These are phyloP conservation scores for Jacana jacana DNA, from an alignment of 2,113 vertebrate species.

Conservation along the genomic window DNA sequence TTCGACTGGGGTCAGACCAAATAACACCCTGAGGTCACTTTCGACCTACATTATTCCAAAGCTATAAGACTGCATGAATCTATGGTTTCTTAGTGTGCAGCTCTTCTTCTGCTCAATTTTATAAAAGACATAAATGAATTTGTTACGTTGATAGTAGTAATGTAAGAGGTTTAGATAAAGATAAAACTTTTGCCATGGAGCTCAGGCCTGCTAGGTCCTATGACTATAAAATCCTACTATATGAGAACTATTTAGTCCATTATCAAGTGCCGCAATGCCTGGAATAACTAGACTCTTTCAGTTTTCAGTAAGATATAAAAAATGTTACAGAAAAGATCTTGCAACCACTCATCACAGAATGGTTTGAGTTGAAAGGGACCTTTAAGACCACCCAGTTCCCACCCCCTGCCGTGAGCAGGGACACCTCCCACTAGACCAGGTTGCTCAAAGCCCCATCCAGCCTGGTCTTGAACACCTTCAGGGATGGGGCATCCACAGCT, in stretches of 20 bases:
- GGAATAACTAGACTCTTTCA: not conserved
- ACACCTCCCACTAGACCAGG: too few relatives aligned
- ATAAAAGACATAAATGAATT: not conserved
- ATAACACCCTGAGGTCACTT: not conserved
- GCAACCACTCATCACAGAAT: not conserved
- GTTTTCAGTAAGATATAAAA: not conserved
- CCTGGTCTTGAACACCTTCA: too few relatives aligned
- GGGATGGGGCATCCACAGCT: too few relatives aligned
- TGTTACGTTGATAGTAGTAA: not conserved
- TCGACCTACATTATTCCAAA: not conserved
- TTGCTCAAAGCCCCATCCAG: too few relatives aligned
- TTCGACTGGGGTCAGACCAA: not conserved
- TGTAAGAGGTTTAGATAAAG: not conserved
- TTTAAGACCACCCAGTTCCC: too few relatives aligned
- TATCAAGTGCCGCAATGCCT: not conserved
- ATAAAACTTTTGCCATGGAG: not conserved
- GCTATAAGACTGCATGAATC: not conserved
- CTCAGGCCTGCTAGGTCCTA: not conserved
- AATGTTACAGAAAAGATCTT: not conserved
- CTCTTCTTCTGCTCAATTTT: not conserved
- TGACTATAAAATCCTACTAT: not conserved
- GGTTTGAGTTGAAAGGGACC: too few relatives aligned
- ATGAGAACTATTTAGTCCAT: not conserved
- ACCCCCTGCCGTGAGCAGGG: too few relatives aligned
- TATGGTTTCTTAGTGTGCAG: not conserved